Percentiles rank a stretch among this genome's conserved stretches.
Conservation (phyloP, 2,888 invertebrate genomes). For the Platerodrilus igneus region DNA sequence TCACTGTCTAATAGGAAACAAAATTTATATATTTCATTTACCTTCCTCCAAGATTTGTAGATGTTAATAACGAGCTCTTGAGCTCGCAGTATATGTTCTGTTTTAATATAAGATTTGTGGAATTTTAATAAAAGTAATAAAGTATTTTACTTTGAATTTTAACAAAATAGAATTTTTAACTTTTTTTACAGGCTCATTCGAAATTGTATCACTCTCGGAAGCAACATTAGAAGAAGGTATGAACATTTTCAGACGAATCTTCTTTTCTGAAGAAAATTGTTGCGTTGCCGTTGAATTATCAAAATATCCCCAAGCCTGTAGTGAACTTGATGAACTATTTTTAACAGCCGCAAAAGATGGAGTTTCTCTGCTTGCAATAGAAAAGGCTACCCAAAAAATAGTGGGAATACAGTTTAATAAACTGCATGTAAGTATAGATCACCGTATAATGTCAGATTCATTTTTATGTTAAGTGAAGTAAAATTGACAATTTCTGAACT, state of each 20-base stretch:
- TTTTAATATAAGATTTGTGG: too few relatives aligned
- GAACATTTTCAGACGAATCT: neutral
- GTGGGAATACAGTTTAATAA: constrained; percentile 1
- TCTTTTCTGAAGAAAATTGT: neutral
- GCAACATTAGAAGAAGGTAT: neutral
- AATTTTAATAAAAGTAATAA: too few relatives aligned
- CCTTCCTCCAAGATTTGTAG: too few relatives aligned
- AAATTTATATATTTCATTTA: too few relatives aligned
- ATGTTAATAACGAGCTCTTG: too few relatives aligned
- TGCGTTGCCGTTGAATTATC: neutral
- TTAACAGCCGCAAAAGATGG: neutral
- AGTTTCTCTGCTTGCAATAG: neutral
- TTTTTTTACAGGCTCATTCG: constrained; percentile 1
- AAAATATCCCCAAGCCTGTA: neutral
- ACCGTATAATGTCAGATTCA: too few relatives aligned
- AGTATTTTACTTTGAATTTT: too few relatives aligned
- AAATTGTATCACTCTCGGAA: neutral
- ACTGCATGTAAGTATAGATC: neutral
- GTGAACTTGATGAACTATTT: neutral
- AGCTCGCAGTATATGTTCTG: too few relatives aligned
- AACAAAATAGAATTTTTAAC: too few relatives aligned
- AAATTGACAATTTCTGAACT: too few relatives aligned
- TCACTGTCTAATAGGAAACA: too few relatives aligned
- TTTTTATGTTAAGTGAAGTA: too few relatives aligned
- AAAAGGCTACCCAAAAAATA: neutral